Conservation (phyloP, 2,888 invertebrate species). For the Dasysyrphus albostriatus region DNA sequence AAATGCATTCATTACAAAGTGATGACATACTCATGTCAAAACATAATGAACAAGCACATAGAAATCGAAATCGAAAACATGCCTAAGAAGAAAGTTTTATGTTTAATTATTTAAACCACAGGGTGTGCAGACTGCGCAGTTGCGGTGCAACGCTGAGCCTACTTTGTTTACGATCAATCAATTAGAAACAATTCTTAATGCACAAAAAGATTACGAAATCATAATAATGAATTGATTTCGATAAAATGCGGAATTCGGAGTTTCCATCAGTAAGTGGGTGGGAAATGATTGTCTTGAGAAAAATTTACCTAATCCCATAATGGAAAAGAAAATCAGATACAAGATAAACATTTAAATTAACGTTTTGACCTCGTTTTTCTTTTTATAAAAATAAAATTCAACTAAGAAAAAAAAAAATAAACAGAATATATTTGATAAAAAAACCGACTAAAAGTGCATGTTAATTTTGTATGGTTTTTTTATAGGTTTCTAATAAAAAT, state of each 20-base stretch:
- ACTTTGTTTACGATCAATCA: constrained; percentile 19
- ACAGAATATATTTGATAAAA: neutral
- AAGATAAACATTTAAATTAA: constrained; percentile 30
- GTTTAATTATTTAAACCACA: constrained; percentile 16
- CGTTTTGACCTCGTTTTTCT: neutral
- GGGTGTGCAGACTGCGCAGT: neutral
- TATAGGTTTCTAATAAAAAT: neutral
- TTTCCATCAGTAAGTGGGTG: constrained; percentile 54
- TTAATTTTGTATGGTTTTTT: neutral
- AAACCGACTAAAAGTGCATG: neutral
- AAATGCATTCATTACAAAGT: neutral
- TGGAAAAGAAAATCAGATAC: neutral
- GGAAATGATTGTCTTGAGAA: constrained; percentile 29
- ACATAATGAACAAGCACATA: neutral
- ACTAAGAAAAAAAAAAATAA: too few relatives aligned
- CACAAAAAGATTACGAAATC: constrained; percentile 21
- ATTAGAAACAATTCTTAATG: constrained; percentile 23
- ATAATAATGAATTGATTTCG: constrained; percentile 33
- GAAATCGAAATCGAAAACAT: neutral
- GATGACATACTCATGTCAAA: too few relatives aligned
- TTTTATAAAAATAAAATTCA: neutral
- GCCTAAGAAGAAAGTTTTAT: neutral
- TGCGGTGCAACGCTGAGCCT: neutral
- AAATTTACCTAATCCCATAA: constrained; percentile 48
- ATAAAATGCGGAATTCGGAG: constrained; percentile 29